These are phyloP conservation scores for Dilophus febrilis DNA, from an alignment of 2,888 invertebrate genomes.

Conservation along the genomic window DNA sequence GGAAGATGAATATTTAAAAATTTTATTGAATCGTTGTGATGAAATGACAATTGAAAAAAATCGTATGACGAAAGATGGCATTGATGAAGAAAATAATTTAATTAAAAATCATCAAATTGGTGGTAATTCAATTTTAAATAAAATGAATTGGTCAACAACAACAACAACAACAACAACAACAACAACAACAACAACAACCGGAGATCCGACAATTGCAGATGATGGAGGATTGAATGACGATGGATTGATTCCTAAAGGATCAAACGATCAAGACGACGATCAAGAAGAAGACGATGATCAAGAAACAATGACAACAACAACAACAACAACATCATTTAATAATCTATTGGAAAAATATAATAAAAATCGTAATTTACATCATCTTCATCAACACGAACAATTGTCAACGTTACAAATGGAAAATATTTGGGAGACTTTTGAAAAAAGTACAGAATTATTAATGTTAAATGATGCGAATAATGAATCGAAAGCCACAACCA, in stretches of 20 bases:
- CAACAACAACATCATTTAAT: not conserved
- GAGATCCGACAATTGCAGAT: no score
- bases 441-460: constrained; percentile 14
- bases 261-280: no score
- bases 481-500: no score
- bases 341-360: constrained; percentile 24
- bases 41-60: not conserved
- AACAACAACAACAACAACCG: not conserved
- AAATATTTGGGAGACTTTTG: constrained; percentile 39
- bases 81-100: constrained; percentile 27
- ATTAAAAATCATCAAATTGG: constrained; percentile 18
- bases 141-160: constrained; percentile 47
- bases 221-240: no score
- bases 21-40: constrained; percentile 16
- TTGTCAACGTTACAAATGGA: no score
- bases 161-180: constrained; percentile 30
- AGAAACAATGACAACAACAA: not conserved
- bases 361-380: constrained; percentile 15
- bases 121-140: constrained; percentile 47
- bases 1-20: constrained; percentile 22
- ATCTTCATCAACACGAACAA: no score
- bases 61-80: constrained; percentile 16
- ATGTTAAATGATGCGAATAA: constrained; percentile 18
- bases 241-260: no score
- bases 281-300: no score